Evolutionary conservation across 2,888 invertebrate genomes (phyloP).

Genomic region (Rosalia funebris): DNA sequence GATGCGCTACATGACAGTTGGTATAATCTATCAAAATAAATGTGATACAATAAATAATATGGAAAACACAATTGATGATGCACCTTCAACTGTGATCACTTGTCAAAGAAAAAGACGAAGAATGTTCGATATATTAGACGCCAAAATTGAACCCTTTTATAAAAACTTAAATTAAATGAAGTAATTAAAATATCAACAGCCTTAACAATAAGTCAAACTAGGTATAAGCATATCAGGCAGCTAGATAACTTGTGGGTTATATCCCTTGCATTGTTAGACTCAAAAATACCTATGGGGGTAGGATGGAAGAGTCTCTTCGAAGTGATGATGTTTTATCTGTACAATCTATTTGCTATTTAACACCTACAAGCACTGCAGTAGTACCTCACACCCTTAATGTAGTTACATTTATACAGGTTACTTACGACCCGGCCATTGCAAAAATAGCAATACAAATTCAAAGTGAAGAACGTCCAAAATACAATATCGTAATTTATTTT

Average conservation of each 20-base stretch:
- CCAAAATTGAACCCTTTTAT: background rate
- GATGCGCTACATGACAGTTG: background rate
- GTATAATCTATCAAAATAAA: background rate
- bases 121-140: background rate
- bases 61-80: too few relatives aligned
- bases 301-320: background rate
- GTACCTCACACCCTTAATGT: slow-evolving; percentile 8
- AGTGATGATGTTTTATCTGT: background rate
- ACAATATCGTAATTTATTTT: slow-evolving; percentile 54
- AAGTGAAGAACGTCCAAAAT: slow-evolving; percentile 40
- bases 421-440: slow-evolving; percentile 39
- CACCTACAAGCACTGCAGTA: slow-evolving; percentile 46
- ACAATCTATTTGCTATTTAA: slow-evolving; percentile 45
- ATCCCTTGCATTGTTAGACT: background rate
- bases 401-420: slow-evolving; percentile 1
- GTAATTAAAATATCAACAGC: background rate
- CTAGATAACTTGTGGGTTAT: background rate
- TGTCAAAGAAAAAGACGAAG: background rate
- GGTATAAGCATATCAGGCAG: background rate
- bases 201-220: background rate
- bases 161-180: background rate
- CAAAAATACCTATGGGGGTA: background rate
- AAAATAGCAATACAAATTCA: slow-evolving; percentile 47
- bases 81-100: too few relatives aligned
- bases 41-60: background rate